Base-by-base conservation (phyloP, 2,888 invertebrate genomes). In the Cetonia aurata region DNA sequence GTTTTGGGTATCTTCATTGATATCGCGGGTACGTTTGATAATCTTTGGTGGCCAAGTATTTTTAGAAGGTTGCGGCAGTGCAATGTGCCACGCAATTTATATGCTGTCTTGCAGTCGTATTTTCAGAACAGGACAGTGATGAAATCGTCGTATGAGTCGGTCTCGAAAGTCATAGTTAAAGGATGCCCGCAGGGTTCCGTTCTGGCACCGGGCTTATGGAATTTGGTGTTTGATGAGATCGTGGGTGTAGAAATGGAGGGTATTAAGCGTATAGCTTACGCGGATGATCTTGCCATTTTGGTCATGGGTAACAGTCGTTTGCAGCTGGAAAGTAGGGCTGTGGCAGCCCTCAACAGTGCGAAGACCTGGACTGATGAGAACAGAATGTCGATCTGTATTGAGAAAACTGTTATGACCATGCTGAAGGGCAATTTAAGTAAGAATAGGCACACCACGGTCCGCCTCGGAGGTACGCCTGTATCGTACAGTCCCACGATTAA, bases 21-120 rank as follows among this genome's bases (percentile, higher is more conserved):
- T 48, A 70, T 72, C n/a, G 37, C 15, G 1, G 71, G 72, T 13
- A 72, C 70, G 15, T 73, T 73, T 41, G 71, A 73, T 41, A 73
- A 73, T 25, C 12, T 73, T 1, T 72, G 68, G 70, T 72, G 73
- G 70, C 70, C 68, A 0, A 55, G 37, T 9, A 10, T 72, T 1
- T 44, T 69, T 13, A 0, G 31, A 6, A 1, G 25, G 4, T 33
- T 73, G 3, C 33, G 59, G 37, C 6, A 52, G 0, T 12, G 37
- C 1, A 31, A 37, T 2, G 10, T 52, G 6, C 60, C 73, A n/a
- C 10, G 1, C 8, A 37, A 37, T 37, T 8, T 37, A 10, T 37
- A 37, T 10, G 15, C 4, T 13, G 4, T 25, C 4, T 1, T 17
- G 1, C 37, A 37, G 37, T 1, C 3, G 37, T 37, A 37, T 37